A percentile compares a stretch with the other conserved stretches of the same genome.
Evolutionary conservation across 2,797 vertebrate species (phyloP).

Genomic region (Poeciliopsis paucimaculata): DNA sequence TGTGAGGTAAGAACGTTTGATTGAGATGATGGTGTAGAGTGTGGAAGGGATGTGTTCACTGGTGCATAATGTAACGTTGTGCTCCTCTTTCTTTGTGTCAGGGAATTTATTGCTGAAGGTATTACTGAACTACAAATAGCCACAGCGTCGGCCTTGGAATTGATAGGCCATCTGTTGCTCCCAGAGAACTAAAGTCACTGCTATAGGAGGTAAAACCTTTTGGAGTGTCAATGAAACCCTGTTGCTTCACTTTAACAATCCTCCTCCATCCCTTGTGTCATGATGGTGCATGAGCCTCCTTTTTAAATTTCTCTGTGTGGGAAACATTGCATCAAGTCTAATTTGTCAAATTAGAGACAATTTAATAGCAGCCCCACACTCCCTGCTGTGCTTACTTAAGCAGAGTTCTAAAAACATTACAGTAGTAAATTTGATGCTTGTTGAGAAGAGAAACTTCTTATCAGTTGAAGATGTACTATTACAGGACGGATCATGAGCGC

Average conservation of each 20-base stretch:
- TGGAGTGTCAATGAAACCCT: slow-evolving; percentile 44
- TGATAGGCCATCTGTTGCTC: slow-evolving; percentile 68
- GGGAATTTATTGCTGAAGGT: slow-evolving; percentile 58
- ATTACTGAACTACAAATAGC: slow-evolving; percentile 61
- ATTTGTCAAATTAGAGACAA: slow-evolving; percentile 55
- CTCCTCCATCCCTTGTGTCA: slow-evolving; percentile 38
- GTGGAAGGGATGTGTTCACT: slow-evolving; percentile 17
- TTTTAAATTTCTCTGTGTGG: slow-evolving; percentile 36
- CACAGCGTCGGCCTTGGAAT: slow-evolving; percentile 44
- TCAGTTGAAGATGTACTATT: slow-evolving; percentile 8
- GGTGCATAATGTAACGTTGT: slow-evolving; percentile 25
- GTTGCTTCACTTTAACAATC: slow-evolving; percentile 43
- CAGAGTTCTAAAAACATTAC: slow-evolving; percentile 45
- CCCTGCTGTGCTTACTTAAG: slow-evolving; percentile 48
- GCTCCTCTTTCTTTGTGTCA: slow-evolving; percentile 44
- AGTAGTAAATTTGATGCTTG: slow-evolving; percentile 36
- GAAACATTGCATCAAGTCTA: slow-evolving; percentile 53
- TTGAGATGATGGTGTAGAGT: slow-evolving; percentile 9
- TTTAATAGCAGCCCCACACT: slow-evolving; percentile 44
- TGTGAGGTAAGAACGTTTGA: slow-evolving; percentile 22
- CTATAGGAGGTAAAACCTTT: slow-evolving; percentile 41
- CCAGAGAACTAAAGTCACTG: slow-evolving; percentile 44
- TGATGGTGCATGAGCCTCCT: slow-evolving; percentile 21
- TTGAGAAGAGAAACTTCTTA: slow-evolving; percentile 24
- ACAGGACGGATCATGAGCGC: background rate